Conservation (phyloP, 2,888 invertebrate genomes). For the Drosophila flavopinicola region DNA sequence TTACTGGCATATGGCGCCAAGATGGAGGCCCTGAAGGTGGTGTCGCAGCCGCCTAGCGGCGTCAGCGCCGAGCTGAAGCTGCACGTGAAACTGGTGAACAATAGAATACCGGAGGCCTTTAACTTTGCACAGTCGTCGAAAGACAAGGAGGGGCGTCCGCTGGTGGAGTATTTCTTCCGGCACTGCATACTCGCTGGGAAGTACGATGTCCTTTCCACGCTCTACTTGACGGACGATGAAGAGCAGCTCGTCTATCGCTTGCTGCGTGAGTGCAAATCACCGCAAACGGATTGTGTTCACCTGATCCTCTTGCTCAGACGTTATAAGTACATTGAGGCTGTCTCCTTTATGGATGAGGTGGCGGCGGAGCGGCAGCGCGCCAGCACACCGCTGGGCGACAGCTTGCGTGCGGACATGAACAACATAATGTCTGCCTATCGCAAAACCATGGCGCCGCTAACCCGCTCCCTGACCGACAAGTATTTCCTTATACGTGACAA, state of each 20-base stretch:
- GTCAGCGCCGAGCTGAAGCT: conserved; percentile 74
- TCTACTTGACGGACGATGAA: conserved; percentile 80
- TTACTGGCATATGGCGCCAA: conserved; percentile 72
- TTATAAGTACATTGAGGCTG: conserved; percentile 83
- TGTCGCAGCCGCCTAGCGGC: conserved; percentile 71
- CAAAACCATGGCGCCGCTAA: conserved; percentile 82
- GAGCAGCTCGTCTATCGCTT: conserved; percentile 78
- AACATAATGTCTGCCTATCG: conserved; percentile 82
- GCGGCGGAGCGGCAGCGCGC: conserved; percentile 53
- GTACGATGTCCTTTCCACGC: conserved; percentile 78
- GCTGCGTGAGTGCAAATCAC: conserved; percentile 70
- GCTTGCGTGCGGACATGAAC: conserved; percentile 76
- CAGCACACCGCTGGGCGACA: conserved; percentile 8
- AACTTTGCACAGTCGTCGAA: conserved; percentile 80
- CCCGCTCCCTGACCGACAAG: conserved; percentile 78
- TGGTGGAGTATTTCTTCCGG: conserved; percentile 80
- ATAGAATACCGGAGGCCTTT: conserved; percentile 82
- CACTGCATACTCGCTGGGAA: conserved; percentile 74
- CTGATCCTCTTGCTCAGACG: conserved; percentile 82
- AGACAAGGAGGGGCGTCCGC: conserved; percentile 67
- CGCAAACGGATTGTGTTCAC: conserved; percentile 78
- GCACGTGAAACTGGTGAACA: conserved; percentile 81
- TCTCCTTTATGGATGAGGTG: conserved; percentile 81
- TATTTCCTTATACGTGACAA: conserved; percentile 80
- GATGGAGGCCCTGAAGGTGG: conserved; percentile 76